Base-by-base conservation (phyloP, 2,888 invertebrate genomes). In the Catocala fraxini region DNA sequence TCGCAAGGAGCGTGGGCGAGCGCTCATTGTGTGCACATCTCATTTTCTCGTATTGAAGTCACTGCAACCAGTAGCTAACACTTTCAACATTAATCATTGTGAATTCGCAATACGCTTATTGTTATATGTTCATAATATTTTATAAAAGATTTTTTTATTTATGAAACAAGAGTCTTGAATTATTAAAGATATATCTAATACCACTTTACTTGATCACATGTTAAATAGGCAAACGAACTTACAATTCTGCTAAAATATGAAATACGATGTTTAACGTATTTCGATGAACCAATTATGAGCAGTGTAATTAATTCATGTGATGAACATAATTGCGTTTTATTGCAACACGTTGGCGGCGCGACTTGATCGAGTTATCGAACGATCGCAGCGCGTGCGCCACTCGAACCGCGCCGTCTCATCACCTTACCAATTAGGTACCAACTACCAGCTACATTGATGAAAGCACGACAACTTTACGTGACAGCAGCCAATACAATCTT, bases 1-100 rank as follows among this genome's bases (percentile, higher is more conserved):
- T 85, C 81, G 81, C 81, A 75, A 71, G 71, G 67, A 65, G 82
- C 83, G 91, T 89, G 89, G 89, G 86, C 87, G 89, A 79, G 80
- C 75, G 67, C 73, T 83, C 84, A 89, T 92, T 92, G 89, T 92
- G 78, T 63, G 80, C 85, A 75, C 88, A 88, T 87, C 90, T 91
- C 89, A 90, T 91, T 89, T 88, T 86, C 89, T 88, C 80, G 83
- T 82, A 88, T 89, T 91, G 83, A 89, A 86, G 70, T 80, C 79
- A 80, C 79, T 79, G 74, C 79, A 83, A 85, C 85, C 88, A 86
- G 90, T 88, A 91, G 88, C 89, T 75, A 77, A 79, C 76, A 75
- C 77, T 76, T 77, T 83, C 80, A 79, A 83, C 85, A 89, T 90
- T 88, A 87, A 88, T 92, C 88, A 90, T 85, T 83, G 56, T 66